A percentile compares a stretch with the other conserved stretches of the same genome.
Evolutionary conservation across 2,888 invertebrate genomes (phyloP).

Genomic region (Phytoseiulus persimilis): DNA sequence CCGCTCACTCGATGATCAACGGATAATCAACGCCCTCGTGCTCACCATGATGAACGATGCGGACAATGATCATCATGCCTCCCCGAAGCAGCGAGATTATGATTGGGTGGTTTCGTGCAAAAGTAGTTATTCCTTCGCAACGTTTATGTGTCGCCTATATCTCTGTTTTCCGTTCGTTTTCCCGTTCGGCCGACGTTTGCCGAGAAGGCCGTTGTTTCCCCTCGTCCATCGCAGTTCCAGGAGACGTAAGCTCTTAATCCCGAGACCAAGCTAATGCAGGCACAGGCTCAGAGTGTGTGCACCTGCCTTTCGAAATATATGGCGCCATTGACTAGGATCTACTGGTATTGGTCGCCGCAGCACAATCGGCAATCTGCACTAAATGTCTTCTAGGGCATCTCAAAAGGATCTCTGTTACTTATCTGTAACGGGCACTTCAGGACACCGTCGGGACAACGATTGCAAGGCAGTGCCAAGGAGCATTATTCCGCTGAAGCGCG

Average conservation of each 20-base stretch:
- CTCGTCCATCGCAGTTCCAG: not conserved
- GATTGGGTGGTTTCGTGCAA: not conserved
- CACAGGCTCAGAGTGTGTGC: not conserved
- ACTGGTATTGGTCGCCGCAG: not conserved
- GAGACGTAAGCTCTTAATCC: not conserved
- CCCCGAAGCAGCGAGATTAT: not conserved
- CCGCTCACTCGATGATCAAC: not conserved
- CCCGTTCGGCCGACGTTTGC: not conserved
- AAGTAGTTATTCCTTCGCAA: not conserved
- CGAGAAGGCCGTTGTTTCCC: not conserved
- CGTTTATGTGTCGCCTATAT: not conserved
- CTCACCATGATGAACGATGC: not conserved
- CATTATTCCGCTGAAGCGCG: too few species aligned
- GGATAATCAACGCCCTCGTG: not conserved
- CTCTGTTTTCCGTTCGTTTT: not conserved
- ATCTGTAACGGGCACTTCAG: not conserved
- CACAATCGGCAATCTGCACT: not conserved
- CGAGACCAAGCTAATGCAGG: not conserved
- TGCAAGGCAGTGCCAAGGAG: not conserved
- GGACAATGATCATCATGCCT: not conserved
- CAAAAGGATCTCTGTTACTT: not conserved
- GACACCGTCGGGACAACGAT: not conserved
- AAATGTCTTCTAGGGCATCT: not conserved
- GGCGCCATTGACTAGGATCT: conserved; percentile 5
- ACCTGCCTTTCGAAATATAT: not conserved